phyloP scores from a whole-genome alignment of 2,888 invertebrate species.

The Sinotaia quadrata region DNA sequence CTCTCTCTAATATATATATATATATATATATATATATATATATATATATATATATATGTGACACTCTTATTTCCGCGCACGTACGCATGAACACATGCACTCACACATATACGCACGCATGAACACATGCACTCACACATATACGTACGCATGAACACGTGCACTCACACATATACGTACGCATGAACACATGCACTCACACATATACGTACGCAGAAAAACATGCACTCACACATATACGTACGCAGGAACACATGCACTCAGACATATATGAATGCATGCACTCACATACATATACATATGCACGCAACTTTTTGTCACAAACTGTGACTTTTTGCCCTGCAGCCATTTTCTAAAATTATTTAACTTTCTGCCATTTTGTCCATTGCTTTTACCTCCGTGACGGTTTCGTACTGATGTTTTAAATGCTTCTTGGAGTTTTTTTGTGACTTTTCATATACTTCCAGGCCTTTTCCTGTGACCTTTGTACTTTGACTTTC shows the following conservation, averaged over 20 bases:
- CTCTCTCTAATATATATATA: not conserved
- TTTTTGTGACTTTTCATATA: no score
- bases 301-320: no score
- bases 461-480: no score
- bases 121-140: not conserved
- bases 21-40: not conserved
- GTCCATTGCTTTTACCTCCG: no score
- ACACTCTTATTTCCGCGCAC: not conserved
- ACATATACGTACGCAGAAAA: not conserved
- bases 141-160: not conserved
- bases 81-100: constrained; percentile 4
- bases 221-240: not conserved
- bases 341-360: no score
- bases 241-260: not conserved
- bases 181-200: not conserved
- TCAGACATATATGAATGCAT: not conserved
- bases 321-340: no score
- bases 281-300: constrained; percentile 2
- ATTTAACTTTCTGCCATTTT: no score
- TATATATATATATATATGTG: not conserved
- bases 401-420: no score
- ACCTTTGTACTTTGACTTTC: no score
- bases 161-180: constrained; percentile 4
- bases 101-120: not conserved
- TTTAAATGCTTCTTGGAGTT: no score